Evolutionary conservation across 53 echinoderm and acorn worm species (phyloP).

Genomic region (Holothuria leucospilota): DNA sequence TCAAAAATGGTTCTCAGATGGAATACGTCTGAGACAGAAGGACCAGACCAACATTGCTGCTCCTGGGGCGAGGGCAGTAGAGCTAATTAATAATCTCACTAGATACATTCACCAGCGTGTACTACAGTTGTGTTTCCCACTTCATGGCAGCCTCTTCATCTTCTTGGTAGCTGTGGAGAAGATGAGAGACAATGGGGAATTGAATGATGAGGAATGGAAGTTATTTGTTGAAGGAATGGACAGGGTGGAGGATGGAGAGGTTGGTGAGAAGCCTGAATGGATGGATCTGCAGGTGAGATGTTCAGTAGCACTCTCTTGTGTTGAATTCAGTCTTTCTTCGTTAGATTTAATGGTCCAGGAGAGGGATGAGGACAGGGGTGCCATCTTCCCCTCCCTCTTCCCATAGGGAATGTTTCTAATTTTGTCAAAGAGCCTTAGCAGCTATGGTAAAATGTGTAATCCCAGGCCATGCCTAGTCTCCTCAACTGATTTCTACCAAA

Average conservation of each 20-base stretch:
- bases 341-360: no score
- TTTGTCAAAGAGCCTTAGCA: no score
- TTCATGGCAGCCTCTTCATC: conserved; percentile 76
- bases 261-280: conserved; percentile 64
- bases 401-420: no score
- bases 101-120: conserved; percentile 63
- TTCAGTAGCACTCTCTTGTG: no score
- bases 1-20: conserved; percentile 63
- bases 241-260: conserved; percentile 38
- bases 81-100: conserved; percentile 80
- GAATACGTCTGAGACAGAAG: conserved; percentile 71
- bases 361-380: no score
- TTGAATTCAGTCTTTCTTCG: no score
- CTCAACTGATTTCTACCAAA: no score
- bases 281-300: conserved; percentile 70
- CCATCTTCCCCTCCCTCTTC: no score
- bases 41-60: conserved; percentile 77
- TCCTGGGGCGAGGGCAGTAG: conserved; percentile 81
- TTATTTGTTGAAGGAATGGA: conserved; percentile 78
- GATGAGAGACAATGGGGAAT: conserved; percentile 68
- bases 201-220: conserved; percentile 78
- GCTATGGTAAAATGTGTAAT: no score
- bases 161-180: conserved; percentile 87
- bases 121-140: conserved; percentile 60
- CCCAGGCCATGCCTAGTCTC: no score